Base-by-base conservation (phyloP, 2,797 vertebrate species). In the Ptychadena robeensis region DNA sequence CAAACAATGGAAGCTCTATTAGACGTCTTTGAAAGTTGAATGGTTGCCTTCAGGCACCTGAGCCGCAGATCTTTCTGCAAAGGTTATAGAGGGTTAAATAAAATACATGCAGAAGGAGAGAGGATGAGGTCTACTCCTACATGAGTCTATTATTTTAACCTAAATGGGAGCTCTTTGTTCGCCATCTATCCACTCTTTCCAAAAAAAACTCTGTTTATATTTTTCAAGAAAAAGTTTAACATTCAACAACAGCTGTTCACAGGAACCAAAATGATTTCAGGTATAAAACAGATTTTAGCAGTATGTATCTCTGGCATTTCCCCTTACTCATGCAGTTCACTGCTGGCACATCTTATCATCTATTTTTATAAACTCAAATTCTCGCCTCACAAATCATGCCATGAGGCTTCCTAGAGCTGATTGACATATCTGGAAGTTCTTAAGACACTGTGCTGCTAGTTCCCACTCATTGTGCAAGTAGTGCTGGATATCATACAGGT, bases 321-420 rank as follows among this genome's bases (percentile, higher is more conserved):
- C 76, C 65, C 76, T 57, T 31, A 67, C 44, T 79, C 65, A 57
- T 32, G 7, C 65, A 57, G 40, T 79, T 68, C 53, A n/a, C 76
- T 69, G 67, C 53, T 57, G 76, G 76, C 64, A 79, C 35, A 67
- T 69, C 31, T 68, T 79, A 35, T 68, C 28, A 79, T 48, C 76
- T 79, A 79, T 79, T 79, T 79, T 79, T 79, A 79, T 69, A 35
- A 59, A 79, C 67, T 79, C 22, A 69, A 57, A 79, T 79, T 68
- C 40, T 68, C 76, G 31, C 64, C 67, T 79, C n/a, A 32, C 76
- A 79, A 69, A 79, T 79, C 76, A 68, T 79, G 76, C 76, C 76
- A 79, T 68, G 76, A 66, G 76, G 76, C 76, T 79, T 79, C 76
- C 76, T 59, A 34, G n/a, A 79, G 76, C 64, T 79, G 76, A 79